Conservation (phyloP, 2,797 vertebrate genomes). For the Neosalanx taihuensis region DNA sequence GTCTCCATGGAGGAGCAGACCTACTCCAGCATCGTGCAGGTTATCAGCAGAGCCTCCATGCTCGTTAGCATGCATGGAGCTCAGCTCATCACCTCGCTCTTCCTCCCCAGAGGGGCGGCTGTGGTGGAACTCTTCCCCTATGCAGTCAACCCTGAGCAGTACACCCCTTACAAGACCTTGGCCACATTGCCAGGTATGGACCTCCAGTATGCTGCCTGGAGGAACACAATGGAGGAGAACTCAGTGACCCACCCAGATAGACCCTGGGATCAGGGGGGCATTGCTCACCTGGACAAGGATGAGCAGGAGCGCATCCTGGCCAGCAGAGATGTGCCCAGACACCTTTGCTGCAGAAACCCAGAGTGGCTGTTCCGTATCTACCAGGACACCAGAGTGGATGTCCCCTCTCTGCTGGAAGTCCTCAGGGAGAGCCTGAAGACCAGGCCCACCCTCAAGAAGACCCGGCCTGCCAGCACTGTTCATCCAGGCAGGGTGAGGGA, state of each 20-base stretch:
- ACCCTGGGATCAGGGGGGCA: constrained; percentile 95
- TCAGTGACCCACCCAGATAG: constrained; percentile 84
- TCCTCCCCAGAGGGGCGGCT: constrained; percentile 87
- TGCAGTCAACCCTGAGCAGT: constrained; percentile 93
- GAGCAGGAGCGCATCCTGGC: constrained; percentile 87
- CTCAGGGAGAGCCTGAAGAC: constrained; percentile 81
- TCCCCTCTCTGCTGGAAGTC: constrained; percentile 82
- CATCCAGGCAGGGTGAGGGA: constrained; percentile 92
- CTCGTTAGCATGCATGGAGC: constrained; percentile 97
- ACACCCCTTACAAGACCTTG: constrained; percentile 94
- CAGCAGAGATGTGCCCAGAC: constrained; percentile 88
- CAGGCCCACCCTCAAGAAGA: constrained; percentile 75
- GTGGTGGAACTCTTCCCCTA: constrained; percentile 95
- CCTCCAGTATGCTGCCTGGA: constrained; percentile 94
- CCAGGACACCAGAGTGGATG: constrained; percentile 92
- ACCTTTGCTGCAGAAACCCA: constrained; percentile 94
- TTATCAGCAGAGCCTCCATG: constrained; percentile 87
- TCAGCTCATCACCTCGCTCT: constrained; percentile 89
- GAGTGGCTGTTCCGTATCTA: constrained; percentile 99
- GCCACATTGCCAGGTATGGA: constrained; percentile 92
- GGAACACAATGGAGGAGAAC: constrained; percentile 83
- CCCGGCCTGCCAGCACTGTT: constrained; percentile 76
- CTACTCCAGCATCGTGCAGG: constrained; percentile 80
- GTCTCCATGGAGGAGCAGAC: constrained; percentile 92
- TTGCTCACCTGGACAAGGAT: constrained; percentile 83